These are phyloP conservation scores for Bombus waltoni DNA, from an alignment of 1,140 invertebrate species.

Conservation along the genomic window DNA sequence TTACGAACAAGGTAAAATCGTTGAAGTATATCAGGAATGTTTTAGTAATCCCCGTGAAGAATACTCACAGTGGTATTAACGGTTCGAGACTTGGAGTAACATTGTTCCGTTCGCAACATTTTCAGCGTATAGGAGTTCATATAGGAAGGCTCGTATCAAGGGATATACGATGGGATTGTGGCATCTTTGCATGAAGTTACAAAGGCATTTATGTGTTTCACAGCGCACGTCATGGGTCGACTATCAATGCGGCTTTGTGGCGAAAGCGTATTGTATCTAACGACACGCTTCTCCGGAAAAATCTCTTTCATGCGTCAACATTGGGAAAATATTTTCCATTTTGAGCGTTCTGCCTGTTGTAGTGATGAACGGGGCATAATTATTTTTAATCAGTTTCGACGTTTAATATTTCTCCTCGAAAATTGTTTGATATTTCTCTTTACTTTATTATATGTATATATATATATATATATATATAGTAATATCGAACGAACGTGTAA, in stretches of 20 bases:
- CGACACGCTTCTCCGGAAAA: neutral
- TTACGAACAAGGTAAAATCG: neutral
- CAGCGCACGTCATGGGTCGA: neutral
- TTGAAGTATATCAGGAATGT: neutral
- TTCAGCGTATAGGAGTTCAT: slow-evolving; percentile 6
- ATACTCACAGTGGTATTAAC: neutral
- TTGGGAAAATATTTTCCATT: neutral
- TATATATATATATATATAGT: no score
- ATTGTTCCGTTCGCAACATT: neutral
- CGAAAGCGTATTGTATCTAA: slow-evolving; percentile 6
- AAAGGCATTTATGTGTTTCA: slow-evolving; percentile 34
- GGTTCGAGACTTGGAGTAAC: neutral
- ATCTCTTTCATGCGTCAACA: neutral
- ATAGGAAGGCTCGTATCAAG: slow-evolving; percentile 2
- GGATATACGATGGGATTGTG: slow-evolving; percentile 20
- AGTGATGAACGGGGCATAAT: no score
- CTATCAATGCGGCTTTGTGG: slow-evolving; percentile 26
- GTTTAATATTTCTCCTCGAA: no score
- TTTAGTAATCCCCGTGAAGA: neutral
- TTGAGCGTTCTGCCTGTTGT: neutral
- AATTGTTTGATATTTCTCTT: no score
- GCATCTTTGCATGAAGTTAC: slow-evolving; percentile 9
- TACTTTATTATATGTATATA: no score
- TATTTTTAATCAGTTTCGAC: no score
- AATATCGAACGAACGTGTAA: neutral